A percentile compares a stretch with the other conserved stretches of the same genome.
Evolutionary conservation across 1,140 invertebrate species (phyloP).

Genomic region (Mercenaria mercenaria): DNA sequence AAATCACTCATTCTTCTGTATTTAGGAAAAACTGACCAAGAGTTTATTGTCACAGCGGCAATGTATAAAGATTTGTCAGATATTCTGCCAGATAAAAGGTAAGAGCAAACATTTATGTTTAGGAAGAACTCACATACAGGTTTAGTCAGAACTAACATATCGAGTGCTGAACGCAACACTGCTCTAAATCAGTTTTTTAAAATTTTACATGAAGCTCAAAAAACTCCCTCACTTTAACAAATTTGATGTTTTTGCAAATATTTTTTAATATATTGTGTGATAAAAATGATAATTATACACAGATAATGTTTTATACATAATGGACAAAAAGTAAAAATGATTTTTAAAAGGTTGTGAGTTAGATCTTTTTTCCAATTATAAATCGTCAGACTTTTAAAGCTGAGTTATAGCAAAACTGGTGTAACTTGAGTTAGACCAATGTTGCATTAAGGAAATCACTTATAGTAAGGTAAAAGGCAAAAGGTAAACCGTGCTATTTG

Average conservation of each 20-base stretch:
- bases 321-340: not conserved
- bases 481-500: too few relatives aligned
- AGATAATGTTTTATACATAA: not conserved
- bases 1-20: too few relatives aligned
- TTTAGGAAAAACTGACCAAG: too few relatives aligned
- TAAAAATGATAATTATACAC: too few relatives aligned
- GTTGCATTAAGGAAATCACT: too few relatives aligned
- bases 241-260: not conserved
- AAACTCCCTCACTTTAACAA: not conserved
- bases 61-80: not conserved
- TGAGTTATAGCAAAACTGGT: too few relatives aligned
- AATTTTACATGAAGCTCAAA: not conserved
- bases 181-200: not conserved
- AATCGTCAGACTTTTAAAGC: too few relatives aligned
- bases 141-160: not conserved
- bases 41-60: not conserved
- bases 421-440: too few relatives aligned
- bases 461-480: too few relatives aligned
- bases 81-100: not conserved
- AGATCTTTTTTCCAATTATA: too few relatives aligned
- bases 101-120: too few relatives aligned
- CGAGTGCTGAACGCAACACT: conserved; percentile 51
- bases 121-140: too few relatives aligned
- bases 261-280: not conserved
- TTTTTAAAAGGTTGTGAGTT: not conserved